Evolutionary conservation across 2,888 invertebrate genomes (phyloP), one percentile per base, ranked within the genome.

Genomic region (Drosophila mayaguana): DNA sequence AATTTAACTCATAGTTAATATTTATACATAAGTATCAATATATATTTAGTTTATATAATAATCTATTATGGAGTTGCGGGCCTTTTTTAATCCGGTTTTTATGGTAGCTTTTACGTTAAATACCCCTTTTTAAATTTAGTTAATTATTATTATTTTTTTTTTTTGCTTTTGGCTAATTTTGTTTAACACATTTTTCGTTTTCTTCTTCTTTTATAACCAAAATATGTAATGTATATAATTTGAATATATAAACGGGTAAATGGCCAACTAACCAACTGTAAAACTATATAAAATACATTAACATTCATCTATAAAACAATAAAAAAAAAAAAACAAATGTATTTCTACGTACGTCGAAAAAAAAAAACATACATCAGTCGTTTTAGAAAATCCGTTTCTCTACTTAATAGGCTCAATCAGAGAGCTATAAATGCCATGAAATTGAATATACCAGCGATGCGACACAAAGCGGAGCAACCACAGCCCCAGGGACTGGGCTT

Each of bases 351-450:
- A 80, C 77, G 71, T 71, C 70, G 75, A 36, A 16, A 36, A 36
- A 36, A 36, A 32, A 32, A 32, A 9, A 9, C 18, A 72, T 43
- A 56, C 69, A 57, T 70, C 63, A 89, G 90, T 84, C 92, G 93
- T 88, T 93, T 92, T 90, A 92, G 91, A 90, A 93, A 93, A 92
- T 92, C 93, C 90, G 90, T 92, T 90, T 92, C 92, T 91, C 92
- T 93, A 90, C 91, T 92, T 81, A 93, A 92, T 92, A 93, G 92
- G 91, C 91, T 93, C 78, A 92, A 93, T 92, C 92, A 92, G 77
- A 93, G 91, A 91, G 91, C 92, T 71, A 80, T 91, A 70, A 92
- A 90, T 75, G 91, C 88, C 67, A 92, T 93, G 90, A 92, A 92
- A 89, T 85, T 93, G 77, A 92, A 91, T 87, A 93, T 92, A 80